phyloP scores from a whole-genome alignment of 2,113 vertebrate genomes.

The Arvicanthis niloticus region DNA sequence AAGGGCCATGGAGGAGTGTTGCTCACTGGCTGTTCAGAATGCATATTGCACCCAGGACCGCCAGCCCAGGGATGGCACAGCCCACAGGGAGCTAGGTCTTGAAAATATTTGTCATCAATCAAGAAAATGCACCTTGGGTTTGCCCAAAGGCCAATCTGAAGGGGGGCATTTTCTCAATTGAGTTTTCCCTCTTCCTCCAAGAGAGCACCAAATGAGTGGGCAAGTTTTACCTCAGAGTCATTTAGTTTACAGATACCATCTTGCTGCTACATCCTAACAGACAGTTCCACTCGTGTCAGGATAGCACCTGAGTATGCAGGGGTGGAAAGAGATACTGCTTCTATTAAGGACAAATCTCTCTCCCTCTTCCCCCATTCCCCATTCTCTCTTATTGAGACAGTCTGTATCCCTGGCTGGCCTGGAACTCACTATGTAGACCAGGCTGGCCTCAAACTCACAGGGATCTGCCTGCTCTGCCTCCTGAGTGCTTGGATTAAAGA shows the following conservation, averaged over 20 bases:
- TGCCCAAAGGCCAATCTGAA: background rate
- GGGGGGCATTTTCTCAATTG: background rate
- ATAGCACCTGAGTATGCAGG: background rate
- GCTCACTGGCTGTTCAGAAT: background rate
- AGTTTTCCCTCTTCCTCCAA: background rate
- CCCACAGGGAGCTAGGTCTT: background rate
- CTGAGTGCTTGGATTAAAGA: background rate
- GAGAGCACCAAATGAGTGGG: background rate
- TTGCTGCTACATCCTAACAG: constrained; percentile 34
- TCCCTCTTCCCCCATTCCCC: too few relatives aligned
- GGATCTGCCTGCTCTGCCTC: background rate
- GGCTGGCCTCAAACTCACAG: background rate
- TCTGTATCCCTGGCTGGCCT: background rate
- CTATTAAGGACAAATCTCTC: background rate
- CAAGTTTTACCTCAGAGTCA: background rate
- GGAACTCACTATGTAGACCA: background rate
- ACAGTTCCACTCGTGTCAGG: background rate
- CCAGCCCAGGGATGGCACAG: background rate
- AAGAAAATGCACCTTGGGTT: background rate
- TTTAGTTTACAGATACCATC: background rate
- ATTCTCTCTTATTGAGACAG: background rate
- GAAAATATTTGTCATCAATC: background rate
- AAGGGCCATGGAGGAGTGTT: background rate
- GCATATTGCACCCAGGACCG: background rate
- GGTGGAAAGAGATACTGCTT: background rate